Conservation (phyloP, 53 echinoderm and acorn worm species). For the Echinarachnius parma region DNA sequence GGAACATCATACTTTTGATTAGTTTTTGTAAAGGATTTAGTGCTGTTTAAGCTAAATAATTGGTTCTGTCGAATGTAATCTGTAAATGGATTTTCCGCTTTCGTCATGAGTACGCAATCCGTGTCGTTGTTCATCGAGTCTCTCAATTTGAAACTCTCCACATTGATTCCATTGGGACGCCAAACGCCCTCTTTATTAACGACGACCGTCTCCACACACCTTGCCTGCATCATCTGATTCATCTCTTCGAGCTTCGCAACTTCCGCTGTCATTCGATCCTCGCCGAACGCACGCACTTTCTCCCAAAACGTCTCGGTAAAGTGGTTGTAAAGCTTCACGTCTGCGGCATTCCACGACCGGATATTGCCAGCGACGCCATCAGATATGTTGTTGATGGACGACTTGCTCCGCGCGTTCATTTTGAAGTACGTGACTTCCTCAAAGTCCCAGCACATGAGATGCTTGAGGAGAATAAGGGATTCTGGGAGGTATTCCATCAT, state of each 20-base stretch:
- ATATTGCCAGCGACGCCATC: constrained; percentile 27
- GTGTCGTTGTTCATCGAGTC: too few species aligned
- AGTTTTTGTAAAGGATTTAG: background rate
- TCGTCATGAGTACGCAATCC: too few species aligned
- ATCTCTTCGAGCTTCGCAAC: constrained; percentile 14
- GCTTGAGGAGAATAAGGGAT: too few species aligned
- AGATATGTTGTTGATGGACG: constrained; percentile 15
- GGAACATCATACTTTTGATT: too few species aligned
- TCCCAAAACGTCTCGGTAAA: constrained; percentile 58
- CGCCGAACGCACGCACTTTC: constrained; percentile 45
- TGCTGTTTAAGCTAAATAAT: background rate
- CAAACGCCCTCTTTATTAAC: constrained; percentile 34
- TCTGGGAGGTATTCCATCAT: constrained; percentile 83
- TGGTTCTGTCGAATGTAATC: background rate
- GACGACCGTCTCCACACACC: constrained; percentile 45
- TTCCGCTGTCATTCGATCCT: constrained; percentile 42
- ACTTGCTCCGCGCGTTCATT: constrained; percentile 42
- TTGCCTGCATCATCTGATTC: constrained; percentile 18
- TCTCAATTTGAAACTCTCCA: too few species aligned
- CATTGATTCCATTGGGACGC: constrained; percentile 46
- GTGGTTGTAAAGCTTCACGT: constrained; percentile 50
- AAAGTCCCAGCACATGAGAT: too few species aligned
- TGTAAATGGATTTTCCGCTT: constrained; percentile 23
- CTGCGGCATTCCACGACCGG: constrained; percentile 51
- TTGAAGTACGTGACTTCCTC: constrained; percentile 46